Percentiles rank a stretch among this genome's conserved stretches.
Evolutionary conservation across 2,888 invertebrate genomes (phyloP).

Genomic region (Polylopha cassiicola): DNA sequence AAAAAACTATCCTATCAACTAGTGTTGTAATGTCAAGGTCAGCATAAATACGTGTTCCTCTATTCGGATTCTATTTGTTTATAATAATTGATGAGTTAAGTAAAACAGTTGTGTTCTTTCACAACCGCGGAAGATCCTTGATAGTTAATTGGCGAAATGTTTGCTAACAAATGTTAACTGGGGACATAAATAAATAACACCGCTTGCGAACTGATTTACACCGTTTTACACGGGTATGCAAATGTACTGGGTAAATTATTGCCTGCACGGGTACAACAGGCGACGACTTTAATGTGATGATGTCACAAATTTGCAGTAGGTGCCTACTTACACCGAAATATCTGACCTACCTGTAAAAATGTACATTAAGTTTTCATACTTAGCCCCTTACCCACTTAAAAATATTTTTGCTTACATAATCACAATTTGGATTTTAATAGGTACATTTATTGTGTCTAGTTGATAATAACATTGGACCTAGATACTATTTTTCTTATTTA

Average conservation of each 20-base stretch:
- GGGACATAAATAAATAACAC: constrained; percentile 19
- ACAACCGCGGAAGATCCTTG: constrained; percentile 13
- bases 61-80: neutral
- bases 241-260: constrained; percentile 14
- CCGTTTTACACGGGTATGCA: constrained; percentile 20
- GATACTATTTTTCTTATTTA: no score
- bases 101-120: neutral
- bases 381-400: no score
- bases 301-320: constrained; percentile 1
- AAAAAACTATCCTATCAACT: constrained; percentile 1
- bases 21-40: constrained; percentile 1
- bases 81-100: no score
- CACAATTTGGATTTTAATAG: no score
- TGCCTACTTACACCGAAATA: no score
- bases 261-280: constrained; percentile 4
- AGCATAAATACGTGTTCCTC: neutral
- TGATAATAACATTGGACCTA: no score
- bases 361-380: no score
- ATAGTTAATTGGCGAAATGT: constrained; percentile 11
- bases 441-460: no score
- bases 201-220: constrained; percentile 20
- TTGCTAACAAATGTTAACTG: constrained; percentile 18
- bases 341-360: no score
- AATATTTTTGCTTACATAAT: no score
- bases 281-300: constrained; percentile 6